Base-by-base conservation (phyloP, 2,888 invertebrate species). In the Leucophora obtusa region DNA sequence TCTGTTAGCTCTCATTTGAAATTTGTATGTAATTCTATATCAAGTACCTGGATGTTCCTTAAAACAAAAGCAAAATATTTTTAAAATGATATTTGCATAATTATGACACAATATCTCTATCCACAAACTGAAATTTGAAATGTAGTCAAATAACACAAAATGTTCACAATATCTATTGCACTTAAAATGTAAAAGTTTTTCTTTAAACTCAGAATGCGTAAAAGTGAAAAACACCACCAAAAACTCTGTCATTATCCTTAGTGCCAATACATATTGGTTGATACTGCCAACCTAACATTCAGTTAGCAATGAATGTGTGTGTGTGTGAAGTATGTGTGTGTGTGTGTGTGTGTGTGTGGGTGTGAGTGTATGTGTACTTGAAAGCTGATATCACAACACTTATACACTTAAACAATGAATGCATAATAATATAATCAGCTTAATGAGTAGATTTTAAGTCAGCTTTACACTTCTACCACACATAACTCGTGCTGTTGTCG, bases 341-440 rank as follows among this genome's bases (percentile, higher is more conserved):
- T 51, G 17, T 11, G 47, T 15, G n/a, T 35, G 10, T 33, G 38
- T 24, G 17, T 15, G 56, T 50, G 59, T 63, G 35, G 14, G 28
- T 58, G 56, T 73, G n/a, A 83, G 83, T 84, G 84, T 86, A 84
- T 85, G 85, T 86, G 84, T 83, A 63, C 56, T 58, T 56, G 50
- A 69, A 65, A 69, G 63, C 69, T 59, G 59, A 77, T 72, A 69
- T 73, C 80, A 72, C 76, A 65, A 70, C 80, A 73, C 76, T 81
- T 81, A 73, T 69, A 73, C 76, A 63, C 80, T 69, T 80, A 50
- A 81, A 73, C 80, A 81, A 79, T 86, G 79, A 65, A 73, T 76
- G 76, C 76, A 73, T 70, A 65, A 87, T 87, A 87, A 87, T 87
- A 87, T 87, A 87, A 87, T 87, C 87, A 87, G 87, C 87, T 87